A percentile compares a stretch with the other conserved stretches of the same genome.
phyloP scores from a whole-genome alignment of 2,888 invertebrate species.

The Chloromyia formosa region DNA sequence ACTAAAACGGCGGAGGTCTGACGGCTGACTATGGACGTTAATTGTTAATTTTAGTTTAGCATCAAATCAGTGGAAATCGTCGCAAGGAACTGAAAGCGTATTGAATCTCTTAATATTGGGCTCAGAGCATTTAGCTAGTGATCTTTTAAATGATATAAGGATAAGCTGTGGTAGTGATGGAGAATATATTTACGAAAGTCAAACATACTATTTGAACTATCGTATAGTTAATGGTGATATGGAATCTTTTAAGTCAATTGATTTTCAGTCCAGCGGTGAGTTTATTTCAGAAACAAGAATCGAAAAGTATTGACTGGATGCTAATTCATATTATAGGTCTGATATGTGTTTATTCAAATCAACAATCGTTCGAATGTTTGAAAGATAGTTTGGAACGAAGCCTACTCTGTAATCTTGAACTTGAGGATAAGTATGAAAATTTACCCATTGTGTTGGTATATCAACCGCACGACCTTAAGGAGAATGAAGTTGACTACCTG shows the following conservation, averaged over 20 bases:
- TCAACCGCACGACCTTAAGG: conserved; percentile 82
- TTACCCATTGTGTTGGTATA: conserved; percentile 91
- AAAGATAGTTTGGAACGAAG: conserved; percentile 91
- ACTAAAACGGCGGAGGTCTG: not conserved
- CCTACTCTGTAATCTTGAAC: conserved; percentile 85
- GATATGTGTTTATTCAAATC: conserved; percentile 90
- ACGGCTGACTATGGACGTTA: not conserved
- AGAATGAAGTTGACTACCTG: conserved; percentile 84
- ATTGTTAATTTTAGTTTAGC: conserved; percentile 51
- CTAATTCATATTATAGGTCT: conserved; percentile 67
- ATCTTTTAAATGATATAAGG: conserved; percentile 85
- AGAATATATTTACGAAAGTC: conserved; percentile 82
- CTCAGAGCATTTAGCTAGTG: conserved; percentile 84
- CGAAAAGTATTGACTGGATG: conserved; percentile 3
- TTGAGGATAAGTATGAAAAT: conserved; percentile 89
- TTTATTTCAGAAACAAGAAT: conserved; percentile 46
- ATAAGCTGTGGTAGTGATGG: conserved; percentile 86
- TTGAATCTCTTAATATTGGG: conserved; percentile 90
- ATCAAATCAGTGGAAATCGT: conserved; percentile 56
- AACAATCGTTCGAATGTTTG: conserved; percentile 91
- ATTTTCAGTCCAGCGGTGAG: conserved; percentile 89
- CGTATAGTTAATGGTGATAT: conserved; percentile 89
- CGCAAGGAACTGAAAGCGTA: conserved; percentile 58
- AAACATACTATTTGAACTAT: conserved; percentile 83
- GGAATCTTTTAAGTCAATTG: conserved; percentile 83